Evolutionary conservation across 2,113 vertebrate species (phyloP).

Genomic region (Sus scrofa): DNA sequence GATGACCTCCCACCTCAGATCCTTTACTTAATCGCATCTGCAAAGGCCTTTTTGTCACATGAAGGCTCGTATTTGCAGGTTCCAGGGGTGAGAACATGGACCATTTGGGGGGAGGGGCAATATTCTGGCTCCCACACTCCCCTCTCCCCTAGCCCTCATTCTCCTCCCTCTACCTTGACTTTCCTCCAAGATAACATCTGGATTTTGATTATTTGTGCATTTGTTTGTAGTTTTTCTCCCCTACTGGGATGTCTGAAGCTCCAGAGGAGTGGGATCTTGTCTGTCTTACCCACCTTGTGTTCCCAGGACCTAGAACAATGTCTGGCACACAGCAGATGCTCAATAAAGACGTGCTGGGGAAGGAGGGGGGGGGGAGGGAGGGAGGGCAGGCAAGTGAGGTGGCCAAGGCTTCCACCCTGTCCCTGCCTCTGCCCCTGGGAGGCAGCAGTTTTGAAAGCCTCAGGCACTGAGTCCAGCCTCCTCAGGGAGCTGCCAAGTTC

Average conservation of each 20-base stretch:
- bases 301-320: background rate
- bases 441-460: background rate
- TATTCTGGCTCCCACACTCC: background rate
- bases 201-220: rapidly evolving
- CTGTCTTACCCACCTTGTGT: background rate
- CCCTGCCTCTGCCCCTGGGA: background rate
- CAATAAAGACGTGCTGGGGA: background rate
- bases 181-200: background rate
- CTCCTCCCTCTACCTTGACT: background rate
- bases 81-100: background rate
- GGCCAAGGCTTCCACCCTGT: background rate
- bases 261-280: rapidly evolving
- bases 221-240: background rate
- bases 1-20: background rate
- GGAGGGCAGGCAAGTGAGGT: background rate
- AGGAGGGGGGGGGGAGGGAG: too few relatives aligned
- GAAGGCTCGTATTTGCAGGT: background rate
- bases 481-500: background rate
- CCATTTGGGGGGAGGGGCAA: background rate
- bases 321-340: background rate
- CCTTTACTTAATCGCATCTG: too few relatives aligned
- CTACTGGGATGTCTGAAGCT: background rate
- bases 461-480: background rate
- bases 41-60: background rate
- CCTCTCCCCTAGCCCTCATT: background rate